Conservation (phyloP, 2,113 vertebrate species). For the Elephas maximus region DNA sequence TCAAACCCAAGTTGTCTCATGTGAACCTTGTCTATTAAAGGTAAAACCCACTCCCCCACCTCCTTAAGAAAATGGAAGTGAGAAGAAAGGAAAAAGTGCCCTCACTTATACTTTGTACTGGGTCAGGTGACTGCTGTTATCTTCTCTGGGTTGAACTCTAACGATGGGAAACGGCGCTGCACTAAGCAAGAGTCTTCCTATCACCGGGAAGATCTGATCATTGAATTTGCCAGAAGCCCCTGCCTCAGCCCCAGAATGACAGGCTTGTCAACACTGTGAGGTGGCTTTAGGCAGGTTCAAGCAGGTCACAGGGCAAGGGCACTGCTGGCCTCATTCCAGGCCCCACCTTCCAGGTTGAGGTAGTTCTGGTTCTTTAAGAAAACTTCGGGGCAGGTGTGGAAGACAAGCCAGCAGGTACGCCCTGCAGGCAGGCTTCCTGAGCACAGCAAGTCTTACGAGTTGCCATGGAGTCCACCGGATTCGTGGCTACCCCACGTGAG, state of each 20-base stretch:
- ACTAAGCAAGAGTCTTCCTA: conserved; percentile 48
- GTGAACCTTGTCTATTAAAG: neutral
- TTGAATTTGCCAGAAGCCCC: neutral
- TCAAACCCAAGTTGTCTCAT: neutral
- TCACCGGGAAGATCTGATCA: conserved; percentile 54
- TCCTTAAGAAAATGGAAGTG: neutral
- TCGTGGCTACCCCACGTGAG: neutral
- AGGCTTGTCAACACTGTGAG: neutral
- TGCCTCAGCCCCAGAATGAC: conserved; percentile 27
- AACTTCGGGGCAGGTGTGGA: fast-evolving
- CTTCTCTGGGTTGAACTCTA: neutral
- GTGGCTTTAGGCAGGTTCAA: neutral
- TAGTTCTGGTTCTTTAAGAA: neutral
- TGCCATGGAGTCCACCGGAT: neutral
- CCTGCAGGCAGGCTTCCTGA: neutral
- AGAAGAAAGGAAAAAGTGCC: neutral
- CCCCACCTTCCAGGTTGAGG: neutral
- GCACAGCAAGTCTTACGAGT: neutral
- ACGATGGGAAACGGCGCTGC: conserved; percentile 37
- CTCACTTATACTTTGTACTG: neutral
- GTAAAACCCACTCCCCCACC: neutral
- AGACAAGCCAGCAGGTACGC: neutral
- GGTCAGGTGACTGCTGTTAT: conserved; percentile 25
- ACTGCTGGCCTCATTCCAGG: neutral
- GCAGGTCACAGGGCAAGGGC: neutral